These are phyloP conservation scores for Drosophila busckii DNA, from an alignment of 1,140 invertebrate species.

Conservation along the genomic window DNA sequence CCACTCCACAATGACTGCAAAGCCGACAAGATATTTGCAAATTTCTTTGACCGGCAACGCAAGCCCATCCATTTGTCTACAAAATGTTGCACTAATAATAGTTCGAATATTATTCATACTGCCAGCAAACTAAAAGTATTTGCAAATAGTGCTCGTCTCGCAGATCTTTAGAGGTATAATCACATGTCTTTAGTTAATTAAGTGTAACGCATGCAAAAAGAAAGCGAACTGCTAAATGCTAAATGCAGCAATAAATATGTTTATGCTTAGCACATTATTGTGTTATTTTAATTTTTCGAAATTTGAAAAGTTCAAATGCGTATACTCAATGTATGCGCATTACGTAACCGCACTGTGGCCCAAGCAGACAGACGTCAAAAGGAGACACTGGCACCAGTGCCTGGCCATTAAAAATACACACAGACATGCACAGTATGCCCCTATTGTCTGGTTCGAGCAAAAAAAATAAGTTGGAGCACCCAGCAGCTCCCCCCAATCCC, in stretches of 20 bases:
- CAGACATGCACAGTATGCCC: slow-evolving; percentile 34
- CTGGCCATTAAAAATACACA: slow-evolving; percentile 72
- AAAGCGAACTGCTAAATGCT: no score
- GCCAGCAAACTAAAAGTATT: slow-evolving; percentile 40
- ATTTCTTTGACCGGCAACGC: slow-evolving; percentile 24
- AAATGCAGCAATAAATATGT: no score
- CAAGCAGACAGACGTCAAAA: slow-evolving; percentile 14
- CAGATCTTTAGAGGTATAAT: neutral
- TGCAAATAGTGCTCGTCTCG: slow-evolving; percentile 9
- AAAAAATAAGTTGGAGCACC: slow-evolving; percentile 29
- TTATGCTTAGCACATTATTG: no score
- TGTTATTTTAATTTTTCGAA: slow-evolving; percentile 29
- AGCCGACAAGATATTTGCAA: no score
- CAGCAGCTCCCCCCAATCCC: slow-evolving; percentile 14
- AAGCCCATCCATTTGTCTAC: slow-evolving; percentile 35
- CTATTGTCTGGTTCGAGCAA: slow-evolving; percentile 36
- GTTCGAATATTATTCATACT: slow-evolving; percentile 69
- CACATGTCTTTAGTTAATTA: slow-evolving; percentile 3
- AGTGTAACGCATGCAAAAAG: no score
- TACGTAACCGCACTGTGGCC: slow-evolving; percentile 59
- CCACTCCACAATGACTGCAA: no score
- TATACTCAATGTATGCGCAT: slow-evolving; percentile 28
- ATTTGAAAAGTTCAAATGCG: slow-evolving; percentile 49
- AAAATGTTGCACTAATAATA: slow-evolving; percentile 60
- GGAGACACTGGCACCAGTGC: slow-evolving; percentile 41